Conservation (phyloP, 2,113 vertebrate species). For the Cinclus mexicanus region DNA sequence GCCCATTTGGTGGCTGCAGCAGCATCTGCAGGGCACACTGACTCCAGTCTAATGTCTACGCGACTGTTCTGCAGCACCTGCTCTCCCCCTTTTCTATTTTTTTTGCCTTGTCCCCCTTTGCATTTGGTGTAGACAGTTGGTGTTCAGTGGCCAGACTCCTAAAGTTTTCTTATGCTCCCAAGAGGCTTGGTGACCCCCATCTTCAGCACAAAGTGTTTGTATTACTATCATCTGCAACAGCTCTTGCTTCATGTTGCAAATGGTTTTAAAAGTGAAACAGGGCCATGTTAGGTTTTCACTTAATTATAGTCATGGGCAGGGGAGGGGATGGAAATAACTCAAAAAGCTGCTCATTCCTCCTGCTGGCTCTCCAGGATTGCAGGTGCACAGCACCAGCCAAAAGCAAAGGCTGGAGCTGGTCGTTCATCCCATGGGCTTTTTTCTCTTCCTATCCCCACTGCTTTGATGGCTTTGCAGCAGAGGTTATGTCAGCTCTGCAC, state of each 20-base stretch:
- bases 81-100: fast-evolving
- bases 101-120: neutral
- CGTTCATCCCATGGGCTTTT: neutral
- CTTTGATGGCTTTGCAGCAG: neutral
- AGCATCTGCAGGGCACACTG: neutral
- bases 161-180: neutral
- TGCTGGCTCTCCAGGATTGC: neutral
- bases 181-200: fast-evolving
- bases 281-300: neutral
- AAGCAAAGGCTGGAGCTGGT: neutral
- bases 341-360: neutral
- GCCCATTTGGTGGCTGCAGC: neutral
- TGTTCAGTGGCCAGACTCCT: neutral
- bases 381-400: neutral
- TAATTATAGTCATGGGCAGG: neutral
- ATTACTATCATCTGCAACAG: neutral
- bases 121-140: neutral
- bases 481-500: fast-evolving
- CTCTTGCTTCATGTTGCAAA: neutral
- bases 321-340: neutral
- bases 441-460: neutral
- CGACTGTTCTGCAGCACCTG: neutral
- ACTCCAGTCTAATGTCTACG: neutral
- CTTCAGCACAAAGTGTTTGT: neutral
- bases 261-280: neutral